Evolutionary conservation across 2,797 vertebrate genomes (phyloP).

Genomic region (Merluccius polli): DNA sequence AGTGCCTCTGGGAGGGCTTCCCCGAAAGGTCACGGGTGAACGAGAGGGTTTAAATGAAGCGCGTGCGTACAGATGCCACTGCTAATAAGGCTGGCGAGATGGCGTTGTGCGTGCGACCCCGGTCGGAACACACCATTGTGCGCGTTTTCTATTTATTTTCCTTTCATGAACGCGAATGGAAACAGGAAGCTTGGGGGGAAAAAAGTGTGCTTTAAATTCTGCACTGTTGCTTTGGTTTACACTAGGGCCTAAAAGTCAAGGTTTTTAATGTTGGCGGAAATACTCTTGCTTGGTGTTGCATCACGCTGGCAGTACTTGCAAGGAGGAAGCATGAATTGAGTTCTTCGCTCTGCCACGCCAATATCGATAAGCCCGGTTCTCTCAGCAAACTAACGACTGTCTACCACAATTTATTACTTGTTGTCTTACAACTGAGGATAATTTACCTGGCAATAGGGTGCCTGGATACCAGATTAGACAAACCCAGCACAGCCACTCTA

Average conservation of each 20-base stretch:
- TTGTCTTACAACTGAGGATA: neutral
- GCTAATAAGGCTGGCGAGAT: constrained; percentile 25
- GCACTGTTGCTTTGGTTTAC: neutral
- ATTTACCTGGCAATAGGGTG: neutral
- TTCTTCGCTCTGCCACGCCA: neutral
- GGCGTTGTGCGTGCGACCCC: constrained; percentile 15
- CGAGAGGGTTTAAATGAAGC: constrained; percentile 34
- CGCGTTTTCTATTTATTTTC: neutral
- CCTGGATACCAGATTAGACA: neutral
- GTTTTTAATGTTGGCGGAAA: neutral
- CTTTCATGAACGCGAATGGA: constrained; percentile 28
- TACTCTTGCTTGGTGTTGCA: neutral
- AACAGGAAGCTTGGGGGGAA: constrained; percentile 22
- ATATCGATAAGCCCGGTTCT: neutral
- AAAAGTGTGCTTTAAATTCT: no score
- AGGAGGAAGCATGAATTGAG: neutral
- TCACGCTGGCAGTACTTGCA: no score
- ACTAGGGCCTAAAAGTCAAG: neutral
- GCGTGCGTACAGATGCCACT: constrained; percentile 32
- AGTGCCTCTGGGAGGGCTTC: constrained; percentile 49
- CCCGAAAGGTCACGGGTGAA: constrained; percentile 34
- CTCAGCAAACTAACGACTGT: neutral
- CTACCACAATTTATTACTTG: neutral
- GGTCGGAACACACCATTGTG: neutral
- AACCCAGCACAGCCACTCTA: neutral